A percentile compares a stretch with the other conserved stretches of the same genome.
Evolutionary conservation across 2,888 invertebrate genomes (phyloP).

Genomic region (Periphyllus acericola): DNA sequence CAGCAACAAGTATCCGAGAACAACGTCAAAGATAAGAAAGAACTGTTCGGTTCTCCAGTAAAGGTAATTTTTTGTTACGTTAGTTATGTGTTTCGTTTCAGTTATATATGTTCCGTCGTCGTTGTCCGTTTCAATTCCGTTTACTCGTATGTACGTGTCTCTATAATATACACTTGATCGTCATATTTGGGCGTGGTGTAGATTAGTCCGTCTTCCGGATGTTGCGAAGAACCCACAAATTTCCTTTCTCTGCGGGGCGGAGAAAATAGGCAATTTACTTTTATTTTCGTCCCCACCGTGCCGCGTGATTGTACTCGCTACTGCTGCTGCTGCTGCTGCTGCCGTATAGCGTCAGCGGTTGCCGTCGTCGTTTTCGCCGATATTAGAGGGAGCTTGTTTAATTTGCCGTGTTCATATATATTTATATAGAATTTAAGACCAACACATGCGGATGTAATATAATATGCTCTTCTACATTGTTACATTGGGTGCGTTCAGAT

Average conservation of each 20-base stretch:
- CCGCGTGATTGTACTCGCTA: not conserved
- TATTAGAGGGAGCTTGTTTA: not conserved
- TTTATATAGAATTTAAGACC: not conserved
- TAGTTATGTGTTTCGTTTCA: not conserved
- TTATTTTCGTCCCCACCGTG: constrained; percentile 23
- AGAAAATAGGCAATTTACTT: constrained; percentile 55
- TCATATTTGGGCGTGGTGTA: constrained; percentile 16
- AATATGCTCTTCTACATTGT: not conserved
- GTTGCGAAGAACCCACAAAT: constrained; percentile 18
- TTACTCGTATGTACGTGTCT: not conserved
- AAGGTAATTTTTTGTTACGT: constrained; percentile 45
- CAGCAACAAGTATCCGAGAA: constrained; percentile 69
- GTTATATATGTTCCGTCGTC: not conserved
- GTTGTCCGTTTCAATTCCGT: not conserved
- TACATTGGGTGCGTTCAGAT: not conserved
- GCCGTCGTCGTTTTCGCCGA: not conserved
- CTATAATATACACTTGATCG: not conserved
- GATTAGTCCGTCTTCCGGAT: constrained; percentile 39
- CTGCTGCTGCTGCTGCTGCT: not conserved
- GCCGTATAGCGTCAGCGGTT: not conserved
- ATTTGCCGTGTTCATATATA: not conserved
- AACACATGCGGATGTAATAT: not conserved
- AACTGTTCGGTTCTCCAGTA: constrained; percentile 55
- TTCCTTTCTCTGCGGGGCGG: constrained; percentile 33
- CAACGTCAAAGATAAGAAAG: constrained; percentile 58